Conservation (phyloP, 2,113 vertebrate species). For the Uropsilus gracilis region DNA sequence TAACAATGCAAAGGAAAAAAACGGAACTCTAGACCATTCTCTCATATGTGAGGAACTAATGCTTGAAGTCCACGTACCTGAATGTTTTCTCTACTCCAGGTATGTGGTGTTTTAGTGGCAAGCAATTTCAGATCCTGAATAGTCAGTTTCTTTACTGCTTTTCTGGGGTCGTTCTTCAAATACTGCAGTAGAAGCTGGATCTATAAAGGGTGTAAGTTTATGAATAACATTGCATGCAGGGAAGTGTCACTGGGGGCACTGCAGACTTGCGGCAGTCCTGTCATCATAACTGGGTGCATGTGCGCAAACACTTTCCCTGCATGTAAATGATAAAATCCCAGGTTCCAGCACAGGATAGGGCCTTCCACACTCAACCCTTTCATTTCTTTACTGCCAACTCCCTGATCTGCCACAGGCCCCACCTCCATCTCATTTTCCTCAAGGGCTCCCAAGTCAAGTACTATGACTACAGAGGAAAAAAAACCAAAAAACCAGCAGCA, state of each 20-base stretch:
- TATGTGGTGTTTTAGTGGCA: constrained; percentile 96
- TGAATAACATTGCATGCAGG: background rate
- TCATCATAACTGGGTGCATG: background rate
- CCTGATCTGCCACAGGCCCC: background rate
- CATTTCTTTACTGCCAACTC: background rate
- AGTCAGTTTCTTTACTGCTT: constrained; percentile 95
- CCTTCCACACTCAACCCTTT: background rate
- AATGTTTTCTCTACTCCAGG: constrained; percentile 96
- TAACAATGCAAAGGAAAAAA: constrained; percentile 14
- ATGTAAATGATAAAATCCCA: no score
- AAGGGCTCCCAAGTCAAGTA: background rate
- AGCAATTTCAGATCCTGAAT: constrained; percentile 95
- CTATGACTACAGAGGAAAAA: no score
- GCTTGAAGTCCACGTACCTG: constrained; percentile 90
- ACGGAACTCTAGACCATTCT: background rate
- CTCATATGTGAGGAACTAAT: no score
- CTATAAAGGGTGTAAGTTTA: constrained; percentile 81
- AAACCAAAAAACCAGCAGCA: no score
- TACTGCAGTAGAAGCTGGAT: constrained; percentile 96
- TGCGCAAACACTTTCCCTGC: no score
- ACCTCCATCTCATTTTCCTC: background rate
- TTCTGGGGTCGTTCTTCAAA: constrained; percentile 95
- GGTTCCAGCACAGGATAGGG: background rate
- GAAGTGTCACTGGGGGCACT: background rate
- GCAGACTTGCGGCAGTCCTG: background rate